phyloP scores from a whole-genome alignment of 1,140 invertebrate genomes.

The Planococcus citri region DNA sequence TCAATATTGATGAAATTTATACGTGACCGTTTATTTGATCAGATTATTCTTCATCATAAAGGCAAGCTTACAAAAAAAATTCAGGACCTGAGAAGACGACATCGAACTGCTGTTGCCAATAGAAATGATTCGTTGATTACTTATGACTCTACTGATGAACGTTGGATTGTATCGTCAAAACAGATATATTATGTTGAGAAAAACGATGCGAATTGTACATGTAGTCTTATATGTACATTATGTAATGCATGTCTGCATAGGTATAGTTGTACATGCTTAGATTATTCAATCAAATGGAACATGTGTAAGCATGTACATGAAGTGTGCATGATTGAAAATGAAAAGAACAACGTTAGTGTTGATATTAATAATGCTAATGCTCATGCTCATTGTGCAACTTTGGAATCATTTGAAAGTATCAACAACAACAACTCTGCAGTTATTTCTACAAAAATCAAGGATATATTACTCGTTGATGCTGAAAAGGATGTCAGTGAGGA shows the following conservation, averaged over 20 bases:
- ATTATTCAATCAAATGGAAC: neutral
- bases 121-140: too few relatives aligned
- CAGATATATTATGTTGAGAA: neutral
- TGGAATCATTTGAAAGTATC: too few relatives aligned
- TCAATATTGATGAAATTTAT: too few relatives aligned
- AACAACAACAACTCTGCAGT: too few relatives aligned
- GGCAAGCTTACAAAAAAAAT: neutral
- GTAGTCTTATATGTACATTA: neutral
- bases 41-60: constrained; percentile 22
- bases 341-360: too few relatives aligned
- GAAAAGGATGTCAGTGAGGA: too few relatives aligned
- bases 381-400: too few relatives aligned
- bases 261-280: neutral
- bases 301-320: constrained; percentile 10
- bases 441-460: too few relatives aligned
- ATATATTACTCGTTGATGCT: too few relatives aligned
- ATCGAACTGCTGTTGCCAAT: neutral
- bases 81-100: neutral
- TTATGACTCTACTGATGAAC: neutral
- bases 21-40: neutral
- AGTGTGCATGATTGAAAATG: too few relatives aligned
- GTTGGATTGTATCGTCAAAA: neutral
- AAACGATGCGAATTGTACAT: neutral
- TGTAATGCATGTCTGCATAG: neutral
- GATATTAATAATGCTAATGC: too few relatives aligned